These are phyloP conservation scores for Urosaurus nigricauda DNA, from an alignment of 2,797 vertebrate genomes.

Conservation along the genomic window DNA sequence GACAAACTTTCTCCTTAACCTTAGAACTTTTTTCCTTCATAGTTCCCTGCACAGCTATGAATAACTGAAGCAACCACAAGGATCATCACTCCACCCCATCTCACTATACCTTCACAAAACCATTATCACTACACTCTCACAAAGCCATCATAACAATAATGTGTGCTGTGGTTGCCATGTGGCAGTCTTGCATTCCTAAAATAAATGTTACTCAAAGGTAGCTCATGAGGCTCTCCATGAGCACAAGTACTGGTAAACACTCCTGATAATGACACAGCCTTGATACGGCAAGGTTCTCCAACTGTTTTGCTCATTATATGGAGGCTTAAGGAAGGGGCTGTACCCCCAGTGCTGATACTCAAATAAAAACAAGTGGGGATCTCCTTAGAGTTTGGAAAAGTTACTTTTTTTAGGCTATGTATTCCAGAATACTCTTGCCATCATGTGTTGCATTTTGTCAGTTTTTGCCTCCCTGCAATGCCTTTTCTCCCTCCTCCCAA, in stretches of 20 bases:
- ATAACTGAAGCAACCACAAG: neutral
- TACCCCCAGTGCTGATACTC: neutral
- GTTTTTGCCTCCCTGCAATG: too few species aligned
- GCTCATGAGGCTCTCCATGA: neutral
- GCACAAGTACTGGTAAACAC: neutral
- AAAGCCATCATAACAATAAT: neutral
- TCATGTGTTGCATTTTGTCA: too few species aligned
- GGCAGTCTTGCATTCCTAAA: neutral
- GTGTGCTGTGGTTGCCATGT: neutral
- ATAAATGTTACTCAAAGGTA: neutral
- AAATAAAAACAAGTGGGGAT: too few species aligned
- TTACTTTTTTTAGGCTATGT: too few species aligned
- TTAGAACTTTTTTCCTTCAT: neutral
- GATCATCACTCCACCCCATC: neutral
- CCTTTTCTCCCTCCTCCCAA: too few species aligned
- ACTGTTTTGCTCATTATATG: neutral
- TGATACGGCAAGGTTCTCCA: neutral
- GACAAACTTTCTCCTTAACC: neutral
- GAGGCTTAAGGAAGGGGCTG: neutral
- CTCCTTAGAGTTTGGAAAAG: too few species aligned
- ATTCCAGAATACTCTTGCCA: too few species aligned
- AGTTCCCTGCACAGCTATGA: neutral
- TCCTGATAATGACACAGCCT: neutral
- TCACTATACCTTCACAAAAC: too few species aligned
- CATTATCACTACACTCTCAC: neutral